Evolutionary conservation across 37 sponge, comb jelly and placozoan species (phyloP).

Genomic region (Dysidea cf. avara): DNA sequence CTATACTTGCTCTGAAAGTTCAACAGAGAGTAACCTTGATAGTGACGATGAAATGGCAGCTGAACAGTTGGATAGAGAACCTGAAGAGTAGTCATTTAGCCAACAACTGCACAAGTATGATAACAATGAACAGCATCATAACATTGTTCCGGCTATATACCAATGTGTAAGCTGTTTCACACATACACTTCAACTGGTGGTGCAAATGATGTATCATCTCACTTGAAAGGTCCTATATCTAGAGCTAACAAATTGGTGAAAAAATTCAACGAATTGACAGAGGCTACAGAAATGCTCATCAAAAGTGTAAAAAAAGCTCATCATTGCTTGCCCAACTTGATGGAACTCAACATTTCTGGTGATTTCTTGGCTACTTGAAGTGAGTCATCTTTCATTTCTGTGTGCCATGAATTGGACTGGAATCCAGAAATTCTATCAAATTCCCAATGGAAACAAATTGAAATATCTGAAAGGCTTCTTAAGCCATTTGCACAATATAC

Average conservation of each 20-base stretch:
- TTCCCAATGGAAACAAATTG: conserved; percentile 8
- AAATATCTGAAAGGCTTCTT: conserved; percentile 2
- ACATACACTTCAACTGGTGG: conserved; percentile 2
- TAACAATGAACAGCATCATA: not conserved
- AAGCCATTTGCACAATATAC: conserved; percentile 28
- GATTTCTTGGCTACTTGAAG: conserved; percentile 2
- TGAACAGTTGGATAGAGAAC: not conserved
- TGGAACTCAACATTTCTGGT: conserved; percentile 32
- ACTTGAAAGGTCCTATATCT: too few species aligned
- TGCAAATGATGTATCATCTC: not conserved
- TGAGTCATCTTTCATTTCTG: not conserved
- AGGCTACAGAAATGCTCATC: conserved; percentile 21
- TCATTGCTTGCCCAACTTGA: conserved; percentile 10
- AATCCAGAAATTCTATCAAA: conserved; percentile 2
- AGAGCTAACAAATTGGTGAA: too few species aligned
- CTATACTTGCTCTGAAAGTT: too few species aligned
- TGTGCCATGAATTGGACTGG: conserved; percentile 23
- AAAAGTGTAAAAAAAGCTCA: conserved; percentile 9
- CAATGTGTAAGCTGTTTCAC: too few species aligned
- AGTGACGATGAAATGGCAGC: not conserved
- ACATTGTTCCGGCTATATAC: too few species aligned
- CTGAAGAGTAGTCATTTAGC: too few species aligned
- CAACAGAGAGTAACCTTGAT: too few species aligned
- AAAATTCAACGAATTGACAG: conserved; percentile 22
- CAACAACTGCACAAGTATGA: too few species aligned